Evolutionary conservation across 2,888 invertebrate genomes (phyloP).

Genomic region (Sminthurides aquaticus): DNA sequence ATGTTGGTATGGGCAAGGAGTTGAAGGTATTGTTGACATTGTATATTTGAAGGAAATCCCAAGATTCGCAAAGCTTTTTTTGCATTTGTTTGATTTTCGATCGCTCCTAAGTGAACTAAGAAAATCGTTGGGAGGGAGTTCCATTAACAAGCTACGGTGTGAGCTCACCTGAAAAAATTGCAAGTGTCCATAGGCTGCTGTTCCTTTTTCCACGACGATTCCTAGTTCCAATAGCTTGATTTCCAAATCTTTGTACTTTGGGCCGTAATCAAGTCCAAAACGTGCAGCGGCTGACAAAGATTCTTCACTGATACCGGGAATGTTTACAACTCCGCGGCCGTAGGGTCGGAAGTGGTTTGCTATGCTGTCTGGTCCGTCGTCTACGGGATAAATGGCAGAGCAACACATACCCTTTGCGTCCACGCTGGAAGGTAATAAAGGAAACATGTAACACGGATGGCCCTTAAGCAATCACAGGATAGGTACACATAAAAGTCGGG

Average conservation of each 20-base stretch:
- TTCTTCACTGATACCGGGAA: slow-evolving; percentile 31
- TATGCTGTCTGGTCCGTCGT: slow-evolving; percentile 15
- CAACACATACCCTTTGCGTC: slow-evolving; percentile 39
- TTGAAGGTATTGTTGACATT: no score
- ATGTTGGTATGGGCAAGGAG: no score
- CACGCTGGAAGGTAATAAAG: neutral
- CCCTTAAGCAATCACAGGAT: neutral
- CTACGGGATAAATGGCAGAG: slow-evolving; percentile 20
- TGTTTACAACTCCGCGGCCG: slow-evolving; percentile 23
- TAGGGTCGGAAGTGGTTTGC: slow-evolving; percentile 36
- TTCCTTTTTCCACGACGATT: slow-evolving; percentile 46
- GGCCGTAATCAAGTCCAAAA: slow-evolving; percentile 32
- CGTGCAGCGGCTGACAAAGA: slow-evolving; percentile 32
- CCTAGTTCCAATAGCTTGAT: slow-evolving; percentile 32
- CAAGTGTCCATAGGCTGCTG: slow-evolving; percentile 50
- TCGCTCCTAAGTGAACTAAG: no score
- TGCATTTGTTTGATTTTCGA: no score
- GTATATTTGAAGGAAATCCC: no score
- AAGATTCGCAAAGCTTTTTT: no score
- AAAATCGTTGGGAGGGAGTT: no score
- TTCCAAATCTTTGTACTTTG: slow-evolving; percentile 33
- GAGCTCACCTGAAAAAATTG: slow-evolving; percentile 43
- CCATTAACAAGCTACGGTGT: no score
- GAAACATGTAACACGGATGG: no score
- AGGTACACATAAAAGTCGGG: neutral